Base-by-base conservation (phyloP, 2,888 invertebrate species). In the Neocrepidodera transversa region DNA sequence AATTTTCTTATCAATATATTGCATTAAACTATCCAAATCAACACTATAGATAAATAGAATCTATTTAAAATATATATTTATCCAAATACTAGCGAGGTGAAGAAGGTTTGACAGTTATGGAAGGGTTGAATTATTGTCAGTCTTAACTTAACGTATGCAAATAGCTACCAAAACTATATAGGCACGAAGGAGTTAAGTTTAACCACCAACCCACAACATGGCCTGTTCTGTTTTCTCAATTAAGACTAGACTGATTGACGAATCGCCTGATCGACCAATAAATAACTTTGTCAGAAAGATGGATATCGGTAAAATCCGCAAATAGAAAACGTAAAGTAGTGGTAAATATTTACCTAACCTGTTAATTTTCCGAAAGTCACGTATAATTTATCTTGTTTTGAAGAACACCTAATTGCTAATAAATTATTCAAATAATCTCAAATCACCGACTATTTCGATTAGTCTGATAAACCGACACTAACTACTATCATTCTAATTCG, bases 41-140 rank as follows among this genome's bases (percentile, higher is more conserved):
- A n/a, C n/a, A n/a, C n/a, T n/a, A n/a, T n/a, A n/a, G n/a, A n/a
- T 23, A 23, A 5, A 23, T 6, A 23, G 6, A 23, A 23, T 23
- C 23, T 3, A 6, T 23, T 23, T 6, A 23, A 17, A 38, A 38
- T 38, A 16, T 38, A 38, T 53, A 61, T 61, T 50, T 61, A 62
- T 64, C 55, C 40, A 54, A 62, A 62, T 63, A 53, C 56, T 50
- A 36, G 42, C 32, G 51, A 45, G 63, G 63, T 68, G 67, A 69
- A 64, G 64, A 36, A 64, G 69, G 68, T 67, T 68, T 65, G 68
- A 66, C 68, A 65, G 68, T 64, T 63, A 65, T 65, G 60, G 61
- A 68, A 67, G 68, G 68, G 68, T 67, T 68, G 65, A 68, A 66
- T 68, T 66, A 68, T 68, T 64, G 67, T 58, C 45, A 62, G 64